Conservation (phyloP, 1,140 invertebrate genomes). For the Agrypnia vestita region DNA sequence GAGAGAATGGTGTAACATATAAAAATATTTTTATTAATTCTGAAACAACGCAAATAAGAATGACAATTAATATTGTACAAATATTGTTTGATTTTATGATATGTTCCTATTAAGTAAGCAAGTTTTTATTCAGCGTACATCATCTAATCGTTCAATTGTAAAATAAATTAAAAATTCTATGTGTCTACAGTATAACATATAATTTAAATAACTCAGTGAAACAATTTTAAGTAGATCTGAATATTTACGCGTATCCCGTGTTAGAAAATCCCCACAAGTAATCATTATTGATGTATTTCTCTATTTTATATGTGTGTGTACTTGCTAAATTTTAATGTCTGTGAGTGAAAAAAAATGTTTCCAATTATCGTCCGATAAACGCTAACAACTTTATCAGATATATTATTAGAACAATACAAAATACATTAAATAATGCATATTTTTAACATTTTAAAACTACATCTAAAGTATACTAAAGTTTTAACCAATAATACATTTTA, state of each 20-base stretch:
- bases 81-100: neutral
- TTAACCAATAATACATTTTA: neutral
- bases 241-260: neutral
- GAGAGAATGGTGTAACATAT: too few species aligned
- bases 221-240: constrained; percentile 16
- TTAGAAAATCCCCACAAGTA: neutral
- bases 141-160: neutral
- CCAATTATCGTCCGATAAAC: too few species aligned
- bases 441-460: too few species aligned
- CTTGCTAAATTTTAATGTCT: too few species aligned
- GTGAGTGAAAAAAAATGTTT: too few species aligned
- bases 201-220: neutral
- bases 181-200: constrained; percentile 7
- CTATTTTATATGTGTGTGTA: neutral
- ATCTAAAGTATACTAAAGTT: too few species aligned
- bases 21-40: neutral
- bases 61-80: constrained; percentile 16
- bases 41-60: constrained; percentile 16
- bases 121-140: neutral
- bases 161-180: neutral
- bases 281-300: neutral
- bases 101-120: constrained; percentile 19
- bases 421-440: too few species aligned
- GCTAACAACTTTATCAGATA: too few species aligned
- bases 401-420: neutral